These are phyloP conservation scores for Toxotes chatareus DNA, from an alignment of 2,113 vertebrate species.

Conservation along the genomic window DNA sequence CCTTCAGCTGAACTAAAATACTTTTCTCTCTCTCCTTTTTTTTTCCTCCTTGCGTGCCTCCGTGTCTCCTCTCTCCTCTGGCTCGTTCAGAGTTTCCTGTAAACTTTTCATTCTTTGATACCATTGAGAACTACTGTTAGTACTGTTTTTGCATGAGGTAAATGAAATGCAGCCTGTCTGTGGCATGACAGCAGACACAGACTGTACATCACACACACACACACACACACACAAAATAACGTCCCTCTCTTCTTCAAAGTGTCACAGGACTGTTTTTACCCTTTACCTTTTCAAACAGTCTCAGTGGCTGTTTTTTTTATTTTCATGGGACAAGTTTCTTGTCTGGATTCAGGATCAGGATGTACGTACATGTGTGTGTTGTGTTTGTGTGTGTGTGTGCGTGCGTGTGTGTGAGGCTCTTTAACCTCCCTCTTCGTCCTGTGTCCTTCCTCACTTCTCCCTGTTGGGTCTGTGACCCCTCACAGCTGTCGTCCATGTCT, in stretches of 20 bases:
- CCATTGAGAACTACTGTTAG: constrained; percentile 93
- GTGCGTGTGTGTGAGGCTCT: constrained; percentile 9
- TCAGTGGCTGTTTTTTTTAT: background rate
- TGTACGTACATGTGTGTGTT: background rate
- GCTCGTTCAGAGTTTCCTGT: constrained; percentile 86
- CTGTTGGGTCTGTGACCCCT: background rate
- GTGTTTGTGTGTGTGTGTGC: background rate
- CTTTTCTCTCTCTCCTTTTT: constrained; percentile 70
- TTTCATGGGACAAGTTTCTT: background rate
- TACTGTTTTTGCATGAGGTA: constrained; percentile 81
- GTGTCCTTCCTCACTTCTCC: background rate
- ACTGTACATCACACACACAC: constrained; percentile 4
- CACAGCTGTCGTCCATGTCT: background rate
- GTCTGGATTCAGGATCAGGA: background rate
- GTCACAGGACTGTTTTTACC: background rate
- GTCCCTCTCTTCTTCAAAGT: background rate
- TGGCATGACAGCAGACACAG: constrained; percentile 38
- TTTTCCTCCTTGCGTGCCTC: constrained; percentile 57
- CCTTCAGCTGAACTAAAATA: constrained; percentile 72
- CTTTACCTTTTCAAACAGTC: background rate
- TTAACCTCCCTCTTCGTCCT: background rate
- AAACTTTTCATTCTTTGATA: constrained; percentile 91
- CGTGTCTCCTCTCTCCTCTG: constrained; percentile 53
- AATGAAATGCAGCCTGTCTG: constrained; percentile 41
- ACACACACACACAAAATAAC: background rate